Conservation (phyloP, 2,113 vertebrate genomes). For the Heptranchias perlo region DNA sequence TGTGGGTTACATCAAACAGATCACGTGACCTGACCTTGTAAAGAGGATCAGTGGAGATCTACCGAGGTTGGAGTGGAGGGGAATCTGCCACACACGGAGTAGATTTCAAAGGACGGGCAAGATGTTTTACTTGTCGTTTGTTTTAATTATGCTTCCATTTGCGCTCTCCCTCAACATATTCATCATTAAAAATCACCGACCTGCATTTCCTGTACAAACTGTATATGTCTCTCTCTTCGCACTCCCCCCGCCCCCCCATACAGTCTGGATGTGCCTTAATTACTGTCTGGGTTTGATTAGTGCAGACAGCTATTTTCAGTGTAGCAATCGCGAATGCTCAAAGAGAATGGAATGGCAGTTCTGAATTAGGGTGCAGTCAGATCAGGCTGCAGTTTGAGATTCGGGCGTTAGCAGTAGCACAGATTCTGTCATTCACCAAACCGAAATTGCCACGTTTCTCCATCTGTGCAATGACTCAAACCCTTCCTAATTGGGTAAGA, state of each 20-base stretch:
- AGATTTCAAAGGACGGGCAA: background rate
- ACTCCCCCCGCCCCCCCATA: too few relatives aligned
- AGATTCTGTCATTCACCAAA: background rate
- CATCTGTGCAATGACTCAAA: background rate
- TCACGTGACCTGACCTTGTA: background rate
- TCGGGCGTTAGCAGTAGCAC: background rate
- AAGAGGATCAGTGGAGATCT: background rate
- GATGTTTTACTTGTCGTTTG: background rate
- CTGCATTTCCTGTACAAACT: background rate
- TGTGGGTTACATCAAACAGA: background rate
- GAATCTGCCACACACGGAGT: background rate
- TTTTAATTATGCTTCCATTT: background rate
- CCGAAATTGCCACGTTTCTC: background rate
- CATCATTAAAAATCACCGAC: background rate
- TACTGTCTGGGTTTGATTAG: background rate
- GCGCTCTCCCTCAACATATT: background rate
- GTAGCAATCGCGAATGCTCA: background rate
- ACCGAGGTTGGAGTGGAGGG: background rate
- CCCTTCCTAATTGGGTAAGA: background rate
- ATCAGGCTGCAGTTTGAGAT: background rate
- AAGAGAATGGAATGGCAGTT: background rate
- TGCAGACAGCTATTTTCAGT: background rate
- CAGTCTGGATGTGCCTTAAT: background rate
- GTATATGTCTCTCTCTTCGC: background rate
- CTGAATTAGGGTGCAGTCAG: background rate